These are phyloP conservation scores for Scophthalmus maximus DNA, from an alignment of 2,113 vertebrate genomes.

Conservation along the genomic window DNA sequence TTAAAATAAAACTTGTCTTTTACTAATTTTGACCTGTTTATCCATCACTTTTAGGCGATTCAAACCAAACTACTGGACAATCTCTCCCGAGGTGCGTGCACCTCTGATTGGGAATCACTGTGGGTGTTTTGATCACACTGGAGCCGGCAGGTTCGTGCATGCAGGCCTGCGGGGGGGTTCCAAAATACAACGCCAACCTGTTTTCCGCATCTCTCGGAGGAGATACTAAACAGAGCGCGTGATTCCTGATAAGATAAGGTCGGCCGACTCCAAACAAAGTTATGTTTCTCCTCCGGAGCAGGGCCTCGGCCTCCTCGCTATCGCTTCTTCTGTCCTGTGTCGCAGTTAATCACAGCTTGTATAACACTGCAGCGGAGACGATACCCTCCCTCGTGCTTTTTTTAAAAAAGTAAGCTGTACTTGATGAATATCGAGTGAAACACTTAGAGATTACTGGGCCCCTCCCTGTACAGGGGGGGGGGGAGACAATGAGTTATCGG, in stretches of 20 bases:
- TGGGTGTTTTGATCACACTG: neutral
- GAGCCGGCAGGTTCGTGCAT: neutral
- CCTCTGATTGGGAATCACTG: neutral
- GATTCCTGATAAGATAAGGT: slow-evolving; percentile 67
- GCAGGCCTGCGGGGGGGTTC: neutral
- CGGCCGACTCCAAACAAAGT: slow-evolving; percentile 29
- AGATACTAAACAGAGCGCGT: slow-evolving; percentile 38
- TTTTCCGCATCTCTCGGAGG: slow-evolving; percentile 11
- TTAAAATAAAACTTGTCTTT: too few species aligned
- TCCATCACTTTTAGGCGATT: too few species aligned
- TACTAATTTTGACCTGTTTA: too few species aligned
- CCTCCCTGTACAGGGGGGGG: neutral
- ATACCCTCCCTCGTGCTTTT: neutral
- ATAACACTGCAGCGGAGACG: slow-evolving; percentile 13
- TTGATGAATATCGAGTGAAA: slow-evolving; percentile 34
- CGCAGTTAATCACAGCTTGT: slow-evolving; percentile 10
- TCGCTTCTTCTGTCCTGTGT: slow-evolving; percentile 44
- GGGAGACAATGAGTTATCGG: neutral
- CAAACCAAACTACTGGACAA: neutral
- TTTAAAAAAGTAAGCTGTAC: slow-evolving; percentile 48
- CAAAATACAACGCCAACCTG: neutral
- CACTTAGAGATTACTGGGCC: slow-evolving; percentile 7
- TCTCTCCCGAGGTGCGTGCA: too few species aligned
- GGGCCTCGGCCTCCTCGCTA: slow-evolving; percentile 17
- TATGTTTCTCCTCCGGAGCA: slow-evolving; percentile 29